Conservation (phyloP, 2,888 invertebrate genomes). For the Pasiphila rectangulata region DNA sequence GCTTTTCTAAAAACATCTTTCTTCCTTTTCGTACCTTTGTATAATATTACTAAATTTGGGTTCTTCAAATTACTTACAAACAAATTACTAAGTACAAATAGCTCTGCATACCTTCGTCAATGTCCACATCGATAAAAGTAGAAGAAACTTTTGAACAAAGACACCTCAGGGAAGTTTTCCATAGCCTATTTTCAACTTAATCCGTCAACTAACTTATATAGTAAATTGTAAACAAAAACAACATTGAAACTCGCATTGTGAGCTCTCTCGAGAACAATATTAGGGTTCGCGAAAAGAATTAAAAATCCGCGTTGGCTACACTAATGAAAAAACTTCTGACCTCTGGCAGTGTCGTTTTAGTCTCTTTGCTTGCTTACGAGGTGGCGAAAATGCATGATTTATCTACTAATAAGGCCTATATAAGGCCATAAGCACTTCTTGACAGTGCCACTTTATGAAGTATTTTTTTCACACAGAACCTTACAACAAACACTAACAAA, state of each 20-base stretch:
- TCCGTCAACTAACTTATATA: constrained; percentile 12
- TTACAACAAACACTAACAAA: no score
- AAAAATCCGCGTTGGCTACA: constrained; percentile 36
- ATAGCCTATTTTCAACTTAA: constrained; percentile 8
- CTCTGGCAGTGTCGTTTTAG: constrained; percentile 38
- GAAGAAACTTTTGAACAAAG: constrained; percentile 10
- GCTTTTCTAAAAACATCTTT: no score
- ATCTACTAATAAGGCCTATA: no score
- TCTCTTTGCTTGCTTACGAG: constrained; percentile 25
- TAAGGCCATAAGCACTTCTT: no score
- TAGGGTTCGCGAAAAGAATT: constrained; percentile 31
- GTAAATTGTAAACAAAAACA: constrained; percentile 5
- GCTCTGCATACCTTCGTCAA: constrained; percentile 13
- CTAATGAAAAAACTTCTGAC: constrained; percentile 50
- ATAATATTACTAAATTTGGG: no score
- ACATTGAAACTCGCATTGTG: constrained; percentile 1
- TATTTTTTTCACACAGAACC: no score
- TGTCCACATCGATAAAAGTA: constrained; percentile 20
- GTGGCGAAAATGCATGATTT: constrained; percentile 10
- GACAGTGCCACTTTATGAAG: no score
- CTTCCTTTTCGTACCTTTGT: no score
- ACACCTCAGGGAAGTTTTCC: constrained; percentile 12
- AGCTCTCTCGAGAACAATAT: constrained; percentile 24
- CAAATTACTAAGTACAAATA: constrained; percentile 5
- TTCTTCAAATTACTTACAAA: not conserved